phyloP scores from a whole-genome alignment of 2,797 vertebrate species.

The Acrossocheilus fasciatus region DNA sequence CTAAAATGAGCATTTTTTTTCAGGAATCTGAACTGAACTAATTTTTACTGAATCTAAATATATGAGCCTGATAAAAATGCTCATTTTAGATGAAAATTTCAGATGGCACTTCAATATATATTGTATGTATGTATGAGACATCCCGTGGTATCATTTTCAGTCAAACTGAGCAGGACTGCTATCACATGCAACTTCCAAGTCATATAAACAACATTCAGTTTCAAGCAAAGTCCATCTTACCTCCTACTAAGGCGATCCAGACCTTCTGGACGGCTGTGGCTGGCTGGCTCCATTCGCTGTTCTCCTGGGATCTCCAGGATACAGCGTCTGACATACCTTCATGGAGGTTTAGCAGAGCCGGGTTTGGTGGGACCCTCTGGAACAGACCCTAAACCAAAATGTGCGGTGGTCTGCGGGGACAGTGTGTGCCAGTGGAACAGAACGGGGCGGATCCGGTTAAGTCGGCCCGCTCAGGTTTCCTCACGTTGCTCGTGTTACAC shows the following conservation, averaged over 20 bases:
- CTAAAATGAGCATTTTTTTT: too few species aligned
- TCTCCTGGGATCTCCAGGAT: slow-evolving; percentile 71
- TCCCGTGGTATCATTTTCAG: neutral
- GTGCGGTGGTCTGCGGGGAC: slow-evolving; percentile 40
- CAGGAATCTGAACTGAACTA: too few species aligned
- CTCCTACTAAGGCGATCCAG: slow-evolving; percentile 83
- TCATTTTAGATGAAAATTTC: too few species aligned
- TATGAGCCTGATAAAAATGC: too few species aligned
- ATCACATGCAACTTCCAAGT: neutral
- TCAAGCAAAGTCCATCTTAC: slow-evolving; percentile 62
- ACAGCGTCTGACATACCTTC: slow-evolving; percentile 75
- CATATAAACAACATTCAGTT: neutral
- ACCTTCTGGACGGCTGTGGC: slow-evolving; percentile 66
- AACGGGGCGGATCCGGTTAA: slow-evolving; percentile 49
- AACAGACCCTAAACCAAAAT: neutral
- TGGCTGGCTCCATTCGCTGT: slow-evolving; percentile 61
- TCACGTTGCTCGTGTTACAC: slow-evolving; percentile 64
- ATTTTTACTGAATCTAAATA: too few species aligned
- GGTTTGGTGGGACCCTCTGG: slow-evolving; percentile 41
- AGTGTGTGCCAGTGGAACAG: slow-evolving; percentile 55
- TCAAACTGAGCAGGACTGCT: neutral
- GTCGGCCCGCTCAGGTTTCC: slow-evolving; percentile 67
- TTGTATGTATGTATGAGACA: too few species aligned
- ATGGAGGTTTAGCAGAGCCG: slow-evolving; percentile 65
- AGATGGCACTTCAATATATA: too few species aligned